phyloP scores from a whole-genome alignment of 35 echinoderm and acorn worm species.

The Patiria miniata region DNA sequence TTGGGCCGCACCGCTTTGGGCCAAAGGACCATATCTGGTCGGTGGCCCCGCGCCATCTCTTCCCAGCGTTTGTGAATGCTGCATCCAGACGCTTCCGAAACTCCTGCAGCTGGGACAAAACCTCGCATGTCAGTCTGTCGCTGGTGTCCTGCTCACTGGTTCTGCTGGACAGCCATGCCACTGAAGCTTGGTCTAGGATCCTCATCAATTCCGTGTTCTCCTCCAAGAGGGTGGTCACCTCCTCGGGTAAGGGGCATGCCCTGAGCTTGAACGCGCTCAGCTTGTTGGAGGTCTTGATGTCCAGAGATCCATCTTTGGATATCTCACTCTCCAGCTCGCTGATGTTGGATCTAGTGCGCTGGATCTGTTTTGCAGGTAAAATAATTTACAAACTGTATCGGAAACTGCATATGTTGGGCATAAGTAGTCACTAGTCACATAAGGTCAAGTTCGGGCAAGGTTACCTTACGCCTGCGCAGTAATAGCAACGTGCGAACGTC shows the following conservation, averaged over 20 bases:
- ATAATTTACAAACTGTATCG: not conserved
- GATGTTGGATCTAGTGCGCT: conserved; percentile 45
- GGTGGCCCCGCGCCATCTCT: conserved; percentile 71
- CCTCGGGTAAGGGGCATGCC: conserved; percentile 78
- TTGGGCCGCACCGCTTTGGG: conserved; percentile 82
- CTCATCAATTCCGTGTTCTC: conserved; percentile 72
- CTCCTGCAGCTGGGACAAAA: conserved; percentile 50
- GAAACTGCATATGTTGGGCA: no score
- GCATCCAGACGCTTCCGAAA: conserved; percentile 61
- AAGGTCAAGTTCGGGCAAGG: no score
- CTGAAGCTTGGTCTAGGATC: conserved; percentile 67
- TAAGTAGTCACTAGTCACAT: no score
- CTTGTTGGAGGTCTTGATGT: conserved; percentile 75
- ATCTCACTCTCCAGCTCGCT: conserved; percentile 72
- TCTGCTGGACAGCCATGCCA: conserved; percentile 55
- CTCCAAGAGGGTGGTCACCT: conserved; percentile 73
- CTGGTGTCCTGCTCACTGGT: conserved; percentile 7
- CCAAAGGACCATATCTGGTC: conserved; percentile 94
- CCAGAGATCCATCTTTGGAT: conserved; percentile 71
- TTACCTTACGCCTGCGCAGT: no score
- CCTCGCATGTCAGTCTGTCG: conserved; percentile 28
- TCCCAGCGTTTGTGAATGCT: conserved; percentile 82
- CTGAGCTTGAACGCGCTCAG: conserved; percentile 60
- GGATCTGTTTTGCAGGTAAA: conserved; percentile 21
- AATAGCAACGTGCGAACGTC: no score